Evolutionary conservation across 1,140 invertebrate species (phyloP), one percentile per base, ranked within the genome.

Genomic region (Nomia melanderi): DNA sequence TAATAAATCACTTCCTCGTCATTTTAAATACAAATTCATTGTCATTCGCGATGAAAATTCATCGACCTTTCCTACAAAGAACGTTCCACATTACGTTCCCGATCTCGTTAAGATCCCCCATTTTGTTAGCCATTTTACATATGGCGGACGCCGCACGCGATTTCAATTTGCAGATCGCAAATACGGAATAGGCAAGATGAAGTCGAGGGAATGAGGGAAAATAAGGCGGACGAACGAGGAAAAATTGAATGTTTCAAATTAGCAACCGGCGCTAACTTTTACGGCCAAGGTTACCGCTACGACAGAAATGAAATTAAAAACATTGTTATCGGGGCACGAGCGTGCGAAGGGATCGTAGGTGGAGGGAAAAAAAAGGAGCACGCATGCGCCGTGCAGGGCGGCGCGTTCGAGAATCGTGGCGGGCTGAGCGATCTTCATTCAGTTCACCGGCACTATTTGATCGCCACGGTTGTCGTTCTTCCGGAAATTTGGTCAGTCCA

Each of bases 391-490:
- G 4, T 7, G 57, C 11, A 54, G 41, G 39, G 53, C 54, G 50
- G 29, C 63, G 69, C 59, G 66, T 77, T 81, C 73, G 82, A 78
- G 82, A 75, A 75, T 84, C 77, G 73, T 75, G 78, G 82, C 70
- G 62, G 78, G 74, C 76, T 47, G 56, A 81, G 82, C 53, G 56
- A 57, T 54, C 33, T 73, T 67, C 73, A 84, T 85, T 85, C 82
- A 89, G 88, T 89, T 84, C 82, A 75, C 72, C 86, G 86, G 83
- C 77, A 88, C 84, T 83, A 87, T 88, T 86, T 85, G 87, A 59
- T 69, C 80, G 86, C 64, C 70, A 70, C 83, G 83, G 81, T 88
- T 57, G 69, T 60, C 36, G 23, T 60, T 67, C 25, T 36, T 56
- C 39, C 33, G 27, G 23, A 27, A 47, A 53, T 20, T 31, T n/a